Conservation (phyloP, 2,113 vertebrate species). For the Pipra filicauda region DNA sequence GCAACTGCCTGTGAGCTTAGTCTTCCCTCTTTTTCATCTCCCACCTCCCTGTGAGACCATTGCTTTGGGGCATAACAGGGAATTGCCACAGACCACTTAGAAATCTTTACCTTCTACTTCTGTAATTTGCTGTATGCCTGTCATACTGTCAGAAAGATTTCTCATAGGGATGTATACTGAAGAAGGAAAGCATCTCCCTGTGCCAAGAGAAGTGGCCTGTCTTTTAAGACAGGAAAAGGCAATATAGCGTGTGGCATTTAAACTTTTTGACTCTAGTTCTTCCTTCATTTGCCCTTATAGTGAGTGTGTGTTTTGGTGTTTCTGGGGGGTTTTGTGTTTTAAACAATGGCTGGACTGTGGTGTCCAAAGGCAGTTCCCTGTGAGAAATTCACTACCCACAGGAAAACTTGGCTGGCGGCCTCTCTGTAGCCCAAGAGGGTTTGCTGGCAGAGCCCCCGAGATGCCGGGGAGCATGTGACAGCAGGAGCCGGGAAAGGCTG, state of each 20-base stretch:
- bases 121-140: background rate
- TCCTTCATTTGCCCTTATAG: background rate
- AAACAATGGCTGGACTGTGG: conserved; percentile 8
- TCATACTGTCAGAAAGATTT: background rate
- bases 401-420: background rate
- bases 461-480: conserved; percentile 21
- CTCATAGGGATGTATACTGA: background rate
- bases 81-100: background rate
- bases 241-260: background rate
- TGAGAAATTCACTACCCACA: conserved; percentile 16
- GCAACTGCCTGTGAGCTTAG: background rate
- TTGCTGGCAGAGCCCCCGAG: conserved; percentile 8
- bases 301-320: background rate
- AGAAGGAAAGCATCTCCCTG: background rate
- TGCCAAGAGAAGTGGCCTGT: background rate
- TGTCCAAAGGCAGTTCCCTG: conserved; percentile 15
- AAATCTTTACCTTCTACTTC: background rate
- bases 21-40: background rate
- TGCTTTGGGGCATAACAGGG: conserved; percentile 24
- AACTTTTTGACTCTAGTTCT: background rate
- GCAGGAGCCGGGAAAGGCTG: background rate
- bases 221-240: background rate
- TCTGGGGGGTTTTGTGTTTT: background rate
- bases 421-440: background rate
- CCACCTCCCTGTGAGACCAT: background rate